Evolutionary conservation across 2,113 vertebrate species (phyloP).

Genomic region (Cryptomyrus ogoouensis): DNA sequence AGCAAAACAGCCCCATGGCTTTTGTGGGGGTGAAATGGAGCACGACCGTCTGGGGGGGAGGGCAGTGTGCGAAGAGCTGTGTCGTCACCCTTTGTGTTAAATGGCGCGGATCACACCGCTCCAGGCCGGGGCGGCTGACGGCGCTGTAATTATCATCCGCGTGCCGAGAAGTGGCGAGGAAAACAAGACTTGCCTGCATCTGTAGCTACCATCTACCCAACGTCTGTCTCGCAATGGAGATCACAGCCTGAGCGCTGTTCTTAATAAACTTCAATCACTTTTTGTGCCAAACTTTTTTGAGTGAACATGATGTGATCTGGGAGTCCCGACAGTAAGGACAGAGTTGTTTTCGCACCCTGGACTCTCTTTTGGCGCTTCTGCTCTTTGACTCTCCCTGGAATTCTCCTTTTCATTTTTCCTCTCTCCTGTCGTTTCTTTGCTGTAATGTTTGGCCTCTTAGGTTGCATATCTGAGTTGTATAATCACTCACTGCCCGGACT

Average conservation of each 20-base stretch:
- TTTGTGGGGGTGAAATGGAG: constrained; percentile 52
- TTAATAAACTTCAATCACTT: background rate
- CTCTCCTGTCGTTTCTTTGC: too few relatives aligned
- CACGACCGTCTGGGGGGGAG: constrained; percentile 39
- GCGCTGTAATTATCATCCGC: constrained; percentile 27
- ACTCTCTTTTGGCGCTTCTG: background rate
- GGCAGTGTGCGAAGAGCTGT: constrained; percentile 29
- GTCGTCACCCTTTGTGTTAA: constrained; percentile 38
- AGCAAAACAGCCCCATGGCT: constrained; percentile 39
- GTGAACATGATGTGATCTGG: background rate
- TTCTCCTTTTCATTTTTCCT: background rate
- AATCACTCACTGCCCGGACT: background rate
- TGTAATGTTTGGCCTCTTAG: background rate
- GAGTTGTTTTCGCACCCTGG: background rate
- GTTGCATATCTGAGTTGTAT: background rate
- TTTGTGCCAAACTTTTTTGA: background rate
- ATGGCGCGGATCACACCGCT: constrained; percentile 33
- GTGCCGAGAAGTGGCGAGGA: constrained; percentile 29
- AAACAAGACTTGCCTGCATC: constrained; percentile 25
- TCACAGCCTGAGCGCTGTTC: background rate
- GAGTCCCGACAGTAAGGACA: background rate
- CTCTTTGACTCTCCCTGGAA: background rate
- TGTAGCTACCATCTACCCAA: constrained; percentile 20
- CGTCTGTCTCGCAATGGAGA: background rate
- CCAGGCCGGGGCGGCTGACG: constrained; percentile 18